These are phyloP conservation scores for Drosophila burlai DNA, from an alignment of 1,140 invertebrate species.

Conservation along the genomic window DNA sequence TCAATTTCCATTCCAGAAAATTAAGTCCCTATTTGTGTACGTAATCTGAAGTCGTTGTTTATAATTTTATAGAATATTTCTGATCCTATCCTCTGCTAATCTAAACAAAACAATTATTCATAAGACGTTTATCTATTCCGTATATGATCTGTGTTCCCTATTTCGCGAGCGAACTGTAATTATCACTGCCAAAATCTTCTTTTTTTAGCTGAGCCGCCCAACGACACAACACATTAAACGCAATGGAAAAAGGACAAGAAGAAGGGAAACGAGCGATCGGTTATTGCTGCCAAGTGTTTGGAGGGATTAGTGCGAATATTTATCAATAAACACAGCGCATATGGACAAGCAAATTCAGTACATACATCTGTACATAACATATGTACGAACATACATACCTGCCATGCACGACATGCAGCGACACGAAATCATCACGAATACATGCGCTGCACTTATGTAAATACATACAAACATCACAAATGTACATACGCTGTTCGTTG, in stretches of 20 bases:
- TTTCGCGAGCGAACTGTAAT: not conserved
- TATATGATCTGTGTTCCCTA: not conserved
- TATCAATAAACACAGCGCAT: slow-evolving; percentile 27
- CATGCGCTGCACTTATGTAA: slow-evolving; percentile 15
- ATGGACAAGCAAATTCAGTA: slow-evolving; percentile 12
- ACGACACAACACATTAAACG: not conserved
- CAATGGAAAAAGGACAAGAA: not conserved
- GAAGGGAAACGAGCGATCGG: slow-evolving; percentile 13
- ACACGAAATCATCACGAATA: slow-evolving; percentile 40
- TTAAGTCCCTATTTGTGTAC: not conserved
- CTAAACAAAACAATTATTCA: no score
- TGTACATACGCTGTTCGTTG: slow-evolving; percentile 39
- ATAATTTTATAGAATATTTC: no score
- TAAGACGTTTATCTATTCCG: no score
- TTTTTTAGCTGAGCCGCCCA: not conserved
- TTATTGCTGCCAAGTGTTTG: not conserved
- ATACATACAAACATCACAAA: slow-evolving; percentile 10
- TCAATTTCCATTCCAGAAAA: not conserved
- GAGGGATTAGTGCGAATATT: slow-evolving; percentile 14
- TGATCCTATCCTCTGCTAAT: no score
- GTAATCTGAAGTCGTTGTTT: not conserved
- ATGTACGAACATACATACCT: not conserved
- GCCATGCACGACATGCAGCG: slow-evolving; percentile 16
- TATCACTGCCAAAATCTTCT: not conserved
- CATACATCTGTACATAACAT: not conserved